Evolutionary conservation across 2,888 invertebrate species (phyloP).

Genomic region (Abrostola tripartita): DNA sequence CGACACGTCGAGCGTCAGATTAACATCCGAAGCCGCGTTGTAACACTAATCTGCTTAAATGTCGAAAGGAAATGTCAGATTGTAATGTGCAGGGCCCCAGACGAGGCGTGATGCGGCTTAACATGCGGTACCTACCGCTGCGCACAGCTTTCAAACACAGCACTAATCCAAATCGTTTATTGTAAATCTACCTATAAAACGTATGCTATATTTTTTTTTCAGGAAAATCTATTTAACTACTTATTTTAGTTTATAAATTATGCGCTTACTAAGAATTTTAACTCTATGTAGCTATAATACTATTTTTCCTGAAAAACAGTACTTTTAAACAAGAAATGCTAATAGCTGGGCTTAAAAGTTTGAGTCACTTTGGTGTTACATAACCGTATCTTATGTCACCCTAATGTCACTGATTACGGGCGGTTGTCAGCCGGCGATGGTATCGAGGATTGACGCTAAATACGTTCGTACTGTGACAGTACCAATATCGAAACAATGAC

Average conservation of each 20-base stretch:
- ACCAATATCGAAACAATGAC: slow-evolving; percentile 86
- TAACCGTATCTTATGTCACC: slow-evolving; percentile 75
- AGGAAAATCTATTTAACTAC: no score
- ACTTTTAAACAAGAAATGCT: slow-evolving; percentile 17
- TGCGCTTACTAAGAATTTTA: no score
- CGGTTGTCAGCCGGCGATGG: slow-evolving; percentile 75
- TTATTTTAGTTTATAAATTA: no score
- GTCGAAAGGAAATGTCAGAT: slow-evolving; percentile 89
- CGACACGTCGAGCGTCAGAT: slow-evolving; percentile 85
- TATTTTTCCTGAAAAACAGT: slow-evolving; percentile 4
- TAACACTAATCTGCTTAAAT: slow-evolving; percentile 88
- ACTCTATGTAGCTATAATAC: background rate
- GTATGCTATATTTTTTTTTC: background rate
- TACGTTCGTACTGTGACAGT: slow-evolving; percentile 84
- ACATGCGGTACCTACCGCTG: slow-evolving; percentile 75
- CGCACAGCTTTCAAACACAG: slow-evolving; percentile 64
- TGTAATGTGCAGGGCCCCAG: slow-evolving; percentile 83
- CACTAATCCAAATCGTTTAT: slow-evolving; percentile 15
- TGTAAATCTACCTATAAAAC: slow-evolving; percentile 9
- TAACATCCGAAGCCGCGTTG: slow-evolving; percentile 83
- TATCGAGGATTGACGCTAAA: slow-evolving; percentile 87
- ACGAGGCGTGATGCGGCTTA: slow-evolving; percentile 80
- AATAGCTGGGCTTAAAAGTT: slow-evolving; percentile 57
- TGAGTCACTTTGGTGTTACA: slow-evolving; percentile 66
- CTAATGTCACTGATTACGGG: slow-evolving; percentile 78